phyloP scores from a whole-genome alignment of 2,888 invertebrate species.

The Lordiphosa andalusiaca region DNA sequence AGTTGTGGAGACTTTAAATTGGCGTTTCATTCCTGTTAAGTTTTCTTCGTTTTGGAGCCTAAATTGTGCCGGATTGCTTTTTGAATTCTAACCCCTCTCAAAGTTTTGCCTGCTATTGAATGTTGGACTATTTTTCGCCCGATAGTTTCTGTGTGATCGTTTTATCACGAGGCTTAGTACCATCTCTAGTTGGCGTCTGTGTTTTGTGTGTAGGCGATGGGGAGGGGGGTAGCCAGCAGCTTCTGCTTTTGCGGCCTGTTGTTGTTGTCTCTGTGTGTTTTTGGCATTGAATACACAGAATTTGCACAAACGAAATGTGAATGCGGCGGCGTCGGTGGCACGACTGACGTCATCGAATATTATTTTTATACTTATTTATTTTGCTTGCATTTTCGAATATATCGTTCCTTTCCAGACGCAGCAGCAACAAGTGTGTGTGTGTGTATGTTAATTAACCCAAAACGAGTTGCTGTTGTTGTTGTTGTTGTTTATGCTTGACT shows the following conservation, averaged over 20 bases:
- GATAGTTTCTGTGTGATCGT: too few species aligned
- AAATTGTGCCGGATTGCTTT: too few species aligned
- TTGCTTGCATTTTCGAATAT: slow-evolving; percentile 13
- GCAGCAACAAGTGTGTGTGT: slow-evolving; percentile 42
- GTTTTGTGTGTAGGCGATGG: too few species aligned
- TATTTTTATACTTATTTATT: slow-evolving; percentile 28
- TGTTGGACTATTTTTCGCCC: too few species aligned
- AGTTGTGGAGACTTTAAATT: too few species aligned
- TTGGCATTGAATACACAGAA: slow-evolving; percentile 63
- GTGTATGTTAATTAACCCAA: slow-evolving; percentile 61
- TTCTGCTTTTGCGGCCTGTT: slow-evolving; percentile 4
- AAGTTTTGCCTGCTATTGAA: too few species aligned
- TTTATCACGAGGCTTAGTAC: too few species aligned
- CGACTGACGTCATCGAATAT: slow-evolving; percentile 38
- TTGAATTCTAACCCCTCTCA: too few species aligned
- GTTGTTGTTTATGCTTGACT: slow-evolving; percentile 55
- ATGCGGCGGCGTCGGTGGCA: slow-evolving; percentile 11
- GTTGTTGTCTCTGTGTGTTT: slow-evolving; percentile 20
- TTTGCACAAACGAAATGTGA: slow-evolving; percentile 42
- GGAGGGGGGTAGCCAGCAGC: neutral
- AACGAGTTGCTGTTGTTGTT: slow-evolving; percentile 45
- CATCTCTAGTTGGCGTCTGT: slow-evolving; percentile 9
- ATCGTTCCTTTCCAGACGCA: slow-evolving; percentile 14
- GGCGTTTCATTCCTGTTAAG: too few species aligned
- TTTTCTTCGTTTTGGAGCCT: too few species aligned